Conservation (phyloP, 2,888 invertebrate species). For the Vannuccia rotundouncinata region DNA sequence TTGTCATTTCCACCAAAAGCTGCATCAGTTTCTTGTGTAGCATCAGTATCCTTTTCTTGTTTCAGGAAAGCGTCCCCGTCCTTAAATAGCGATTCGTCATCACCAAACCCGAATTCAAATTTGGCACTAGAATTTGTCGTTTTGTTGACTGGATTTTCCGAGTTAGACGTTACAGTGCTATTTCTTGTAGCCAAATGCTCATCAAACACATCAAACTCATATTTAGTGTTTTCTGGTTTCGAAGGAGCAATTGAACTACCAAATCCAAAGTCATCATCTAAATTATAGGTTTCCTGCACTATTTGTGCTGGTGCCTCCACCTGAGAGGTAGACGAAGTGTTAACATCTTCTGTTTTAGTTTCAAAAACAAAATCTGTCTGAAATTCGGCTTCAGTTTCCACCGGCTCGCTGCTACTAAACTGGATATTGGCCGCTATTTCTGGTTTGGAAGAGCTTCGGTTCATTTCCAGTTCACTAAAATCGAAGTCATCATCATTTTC, state of each 20-base stretch:
- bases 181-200: neutral
- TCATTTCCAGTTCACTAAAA: neutral
- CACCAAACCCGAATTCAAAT: neutral
- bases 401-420: neutral
- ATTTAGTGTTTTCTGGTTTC: neutral
- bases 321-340: neutral
- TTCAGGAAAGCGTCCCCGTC: neutral
- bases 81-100: neutral
- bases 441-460: neutral
- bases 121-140: neutral
- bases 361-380: neutral
- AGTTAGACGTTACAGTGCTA: neutral
- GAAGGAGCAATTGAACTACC: neutral
- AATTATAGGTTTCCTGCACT: neutral
- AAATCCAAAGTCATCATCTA: neutral
- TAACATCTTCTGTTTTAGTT: neutral
- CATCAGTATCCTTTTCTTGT: neutral
- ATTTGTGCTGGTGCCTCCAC: neutral
- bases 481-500: neutral
- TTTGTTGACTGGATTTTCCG: too few species aligned
- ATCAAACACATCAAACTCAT: neutral
- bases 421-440: neutral
- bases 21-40: constrained; percentile 21
- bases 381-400: neutral
- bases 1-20: neutral